Evolutionary conservation across 2,797 vertebrate genomes (phyloP).

Genomic region (Rhinatrema bivittatum): DNA sequence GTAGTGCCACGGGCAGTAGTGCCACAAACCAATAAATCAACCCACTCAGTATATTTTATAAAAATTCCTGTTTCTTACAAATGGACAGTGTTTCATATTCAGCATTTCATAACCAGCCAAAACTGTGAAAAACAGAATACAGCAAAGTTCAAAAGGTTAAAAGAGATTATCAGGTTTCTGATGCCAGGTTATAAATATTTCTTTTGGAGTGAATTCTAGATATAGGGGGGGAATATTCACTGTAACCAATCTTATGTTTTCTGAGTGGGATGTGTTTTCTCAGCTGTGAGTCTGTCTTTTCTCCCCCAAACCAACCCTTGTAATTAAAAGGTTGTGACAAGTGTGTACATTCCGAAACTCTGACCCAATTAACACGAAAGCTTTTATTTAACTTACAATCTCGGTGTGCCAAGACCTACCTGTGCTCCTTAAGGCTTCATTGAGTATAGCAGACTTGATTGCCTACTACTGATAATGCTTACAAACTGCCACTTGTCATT

Average conservation of each 20-base stretch:
- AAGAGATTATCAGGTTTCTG: conserved; percentile 13
- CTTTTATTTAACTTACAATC: conserved; percentile 7
- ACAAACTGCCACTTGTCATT: conserved; percentile 5
- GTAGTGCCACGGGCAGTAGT: neutral
- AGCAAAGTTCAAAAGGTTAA: conserved; percentile 8
- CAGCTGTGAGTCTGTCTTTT: conserved; percentile 28
- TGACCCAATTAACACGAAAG: conserved; percentile 8
- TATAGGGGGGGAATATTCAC: neutral
- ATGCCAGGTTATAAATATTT: conserved; percentile 20
- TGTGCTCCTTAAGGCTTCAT: conserved; percentile 2
- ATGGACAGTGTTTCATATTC: conserved; percentile 3
- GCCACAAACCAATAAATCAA: neutral
- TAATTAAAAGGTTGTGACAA: conserved; percentile 28
- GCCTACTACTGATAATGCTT: conserved; percentile 26
- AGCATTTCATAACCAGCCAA: neutral
- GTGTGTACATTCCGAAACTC: conserved; percentile 19
- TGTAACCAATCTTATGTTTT: neutral
- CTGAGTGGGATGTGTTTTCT: conserved; percentile 23
- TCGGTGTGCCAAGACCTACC: neutral
- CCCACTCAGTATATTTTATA: neutral
- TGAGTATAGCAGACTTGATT: conserved; percentile 16
- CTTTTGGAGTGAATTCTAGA: conserved; percentile 16
- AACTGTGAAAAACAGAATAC: neutral
- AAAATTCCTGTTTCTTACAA: neutral
- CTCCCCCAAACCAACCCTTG: conserved; percentile 18